phyloP scores from a whole-genome alignment of 35 echinoderm and acorn worm genomes.

The Hemicentrotus pulcherrimus region DNA sequence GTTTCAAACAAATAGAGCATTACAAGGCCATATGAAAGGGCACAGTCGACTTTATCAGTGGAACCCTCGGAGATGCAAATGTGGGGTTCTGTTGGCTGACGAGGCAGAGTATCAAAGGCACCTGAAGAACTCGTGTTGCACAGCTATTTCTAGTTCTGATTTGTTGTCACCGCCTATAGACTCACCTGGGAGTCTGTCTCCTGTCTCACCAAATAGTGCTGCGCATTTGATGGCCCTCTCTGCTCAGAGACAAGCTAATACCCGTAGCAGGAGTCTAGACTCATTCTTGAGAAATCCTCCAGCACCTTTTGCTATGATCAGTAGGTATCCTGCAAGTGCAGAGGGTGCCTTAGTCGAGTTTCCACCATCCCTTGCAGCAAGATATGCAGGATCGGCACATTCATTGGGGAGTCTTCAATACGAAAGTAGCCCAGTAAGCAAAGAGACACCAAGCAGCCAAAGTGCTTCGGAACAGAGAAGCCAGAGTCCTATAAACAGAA shows the following conservation, averaged over 20 bases:
- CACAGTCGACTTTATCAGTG: constrained; percentile 32
- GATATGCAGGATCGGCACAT: not conserved
- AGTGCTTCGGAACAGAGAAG: not conserved
- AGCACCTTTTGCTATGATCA: not conserved
- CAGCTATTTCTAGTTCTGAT: not conserved
- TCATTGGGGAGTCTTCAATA: not conserved
- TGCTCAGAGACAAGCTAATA: not conserved
- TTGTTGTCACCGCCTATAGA: not conserved
- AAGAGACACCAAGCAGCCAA: not conserved
- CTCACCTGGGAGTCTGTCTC: not conserved
- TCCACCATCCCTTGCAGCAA: not conserved
- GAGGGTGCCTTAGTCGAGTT: not conserved
- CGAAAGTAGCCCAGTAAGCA: not conserved
- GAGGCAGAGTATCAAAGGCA: constrained; percentile 47
- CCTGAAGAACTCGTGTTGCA: constrained; percentile 11
- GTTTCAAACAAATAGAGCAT: constrained; percentile 8
- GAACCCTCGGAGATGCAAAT: constrained; percentile 40
- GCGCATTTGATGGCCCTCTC: constrained; percentile 1
- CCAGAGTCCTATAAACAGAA: not conserved
- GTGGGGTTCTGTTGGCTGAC: constrained; percentile 38
- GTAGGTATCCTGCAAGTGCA: constrained; percentile 2
- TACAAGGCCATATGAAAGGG: constrained; percentile 47
- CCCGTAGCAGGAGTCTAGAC: not conserved
- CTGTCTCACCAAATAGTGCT: not conserved
- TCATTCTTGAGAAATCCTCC: not conserved